phyloP scores from a whole-genome alignment of 2,113 vertebrate species.

The Callopanchax toddi region DNA sequence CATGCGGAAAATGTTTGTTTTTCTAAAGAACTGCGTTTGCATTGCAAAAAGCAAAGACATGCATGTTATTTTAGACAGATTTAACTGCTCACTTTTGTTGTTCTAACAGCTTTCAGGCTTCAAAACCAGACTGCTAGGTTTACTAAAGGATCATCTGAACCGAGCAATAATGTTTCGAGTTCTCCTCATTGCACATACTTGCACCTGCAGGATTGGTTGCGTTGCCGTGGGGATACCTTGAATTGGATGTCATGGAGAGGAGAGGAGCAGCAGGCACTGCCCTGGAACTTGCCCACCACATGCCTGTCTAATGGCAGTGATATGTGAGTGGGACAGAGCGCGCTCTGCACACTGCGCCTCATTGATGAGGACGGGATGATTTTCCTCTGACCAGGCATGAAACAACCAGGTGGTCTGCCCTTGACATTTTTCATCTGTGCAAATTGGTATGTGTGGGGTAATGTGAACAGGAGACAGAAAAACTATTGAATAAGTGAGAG shows the following conservation, averaged over 20 bases:
- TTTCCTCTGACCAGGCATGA: constrained; percentile 72
- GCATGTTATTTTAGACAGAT: too few species aligned
- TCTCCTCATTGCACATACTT: constrained; percentile 63
- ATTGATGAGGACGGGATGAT: constrained; percentile 75
- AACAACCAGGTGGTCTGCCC: constrained; percentile 74
- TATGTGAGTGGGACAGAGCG: constrained; percentile 69
- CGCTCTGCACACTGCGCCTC: constrained; percentile 70
- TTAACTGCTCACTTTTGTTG: too few species aligned
- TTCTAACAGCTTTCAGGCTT: background rate
- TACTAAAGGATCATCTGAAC: constrained; percentile 39
- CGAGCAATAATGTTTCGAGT: constrained; percentile 47
- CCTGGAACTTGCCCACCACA: constrained; percentile 65
- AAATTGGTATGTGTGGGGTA: constrained; percentile 73
- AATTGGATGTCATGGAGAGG: constrained; percentile 60
- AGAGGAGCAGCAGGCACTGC: constrained; percentile 47
- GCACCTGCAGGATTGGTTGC: constrained; percentile 68
- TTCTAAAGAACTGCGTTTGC: too few species aligned
- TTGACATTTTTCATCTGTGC: constrained; percentile 75
- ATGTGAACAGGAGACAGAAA: constrained; percentile 34
- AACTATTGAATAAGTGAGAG: constrained; percentile 38
- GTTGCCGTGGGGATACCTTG: constrained; percentile 63
- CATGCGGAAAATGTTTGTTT: too few species aligned
- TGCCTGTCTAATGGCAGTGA: constrained; percentile 77
- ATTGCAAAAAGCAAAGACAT: too few species aligned
- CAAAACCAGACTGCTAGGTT: constrained; percentile 28